Evolutionary conservation across 2,888 invertebrate genomes (phyloP), one percentile per base, ranked within the genome.

Genomic region (Cactoblastis cactorum): DNA sequence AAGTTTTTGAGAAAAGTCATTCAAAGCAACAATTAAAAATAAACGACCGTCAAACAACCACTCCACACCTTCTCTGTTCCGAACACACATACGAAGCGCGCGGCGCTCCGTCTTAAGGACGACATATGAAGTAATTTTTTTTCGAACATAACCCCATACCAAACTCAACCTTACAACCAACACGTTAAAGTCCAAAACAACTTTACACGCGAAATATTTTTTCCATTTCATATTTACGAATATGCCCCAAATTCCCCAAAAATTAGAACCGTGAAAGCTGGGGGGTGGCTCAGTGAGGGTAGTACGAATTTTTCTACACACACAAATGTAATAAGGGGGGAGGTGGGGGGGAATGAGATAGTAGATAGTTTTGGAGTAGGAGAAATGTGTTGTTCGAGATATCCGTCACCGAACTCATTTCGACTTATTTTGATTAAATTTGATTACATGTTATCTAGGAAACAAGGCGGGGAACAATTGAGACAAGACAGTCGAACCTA

Each of bases 181-280:
- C 1, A 18, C 4, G 1, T 61, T 71, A 86, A 57, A 64, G 76
- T 69, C 53, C 55, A 75, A 66, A 80, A 56, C 80, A 52, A 55
- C n/a, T 48, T 55, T 64, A 53, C 53, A 61, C 77, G 80, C 79
- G 80, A 83, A 86, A 88, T 89, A 89, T 89, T 89, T 89, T 89
- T 89, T 89, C 89, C 89, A 89, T 89, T 89, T 89, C 89, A 90
- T 89, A 90, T 90, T 90, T 90, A 90, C 90, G 90, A 90, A 90
- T 90, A 90, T 90, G 89, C 86, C 90, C 89, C 88, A 89, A 90
- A 90, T 90, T 90, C 90, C 85, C 88, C 80, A 90, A 90, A 90
- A 90, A 90, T 90, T 90, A 90, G 90, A 90, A 90, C 90, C 87
- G 89, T 90, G 90, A 88, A 89, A 85, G 88, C 80, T 76, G 71